A percentile compares a stretch with the other conserved stretches of the same genome.
Evolutionary conservation across 2,797 vertebrate genomes (phyloP).

Genomic region (Hyperoplus lanceolatus): DNA sequence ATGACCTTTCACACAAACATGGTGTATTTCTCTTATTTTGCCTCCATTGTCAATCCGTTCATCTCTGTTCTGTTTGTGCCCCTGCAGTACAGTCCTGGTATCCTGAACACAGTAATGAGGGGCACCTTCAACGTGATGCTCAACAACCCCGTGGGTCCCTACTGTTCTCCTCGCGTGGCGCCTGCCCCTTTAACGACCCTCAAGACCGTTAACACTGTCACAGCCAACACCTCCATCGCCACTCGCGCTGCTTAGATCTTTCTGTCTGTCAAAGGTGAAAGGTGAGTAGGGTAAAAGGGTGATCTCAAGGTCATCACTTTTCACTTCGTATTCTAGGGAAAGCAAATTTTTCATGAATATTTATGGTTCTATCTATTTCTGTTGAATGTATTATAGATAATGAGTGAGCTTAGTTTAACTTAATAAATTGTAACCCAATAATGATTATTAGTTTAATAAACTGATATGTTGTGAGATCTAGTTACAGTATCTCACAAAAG

Average conservation of each 20-base stretch:
- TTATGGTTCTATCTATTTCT: constrained; percentile 51
- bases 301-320: constrained; percentile 38
- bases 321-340: constrained; percentile 50
- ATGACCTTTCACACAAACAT: neutral
- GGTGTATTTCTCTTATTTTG: neutral
- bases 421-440: constrained; percentile 26
- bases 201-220: constrained; percentile 21
- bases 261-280: constrained; percentile 61
- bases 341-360: constrained; percentile 63
- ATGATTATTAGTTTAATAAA: constrained; percentile 34
- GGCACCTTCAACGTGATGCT: constrained; percentile 84
- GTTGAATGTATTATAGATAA: constrained; percentile 57
- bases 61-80: constrained; percentile 32
- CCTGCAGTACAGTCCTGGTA: constrained; percentile 72
- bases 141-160: constrained; percentile 64
- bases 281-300: constrained; percentile 50
- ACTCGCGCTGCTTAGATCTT: constrained; percentile 46
- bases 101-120: constrained; percentile 80
- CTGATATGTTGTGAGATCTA: constrained; percentile 1
- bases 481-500: too few relatives aligned
- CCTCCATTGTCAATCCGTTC: neutral
- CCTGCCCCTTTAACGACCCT: constrained; percentile 15
- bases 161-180: neutral
- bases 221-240: constrained; percentile 29
- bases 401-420: constrained; percentile 38